Evolutionary conservation across 1,140 invertebrate genomes (phyloP).

Genomic region (Trachelipus rathkii): DNA sequence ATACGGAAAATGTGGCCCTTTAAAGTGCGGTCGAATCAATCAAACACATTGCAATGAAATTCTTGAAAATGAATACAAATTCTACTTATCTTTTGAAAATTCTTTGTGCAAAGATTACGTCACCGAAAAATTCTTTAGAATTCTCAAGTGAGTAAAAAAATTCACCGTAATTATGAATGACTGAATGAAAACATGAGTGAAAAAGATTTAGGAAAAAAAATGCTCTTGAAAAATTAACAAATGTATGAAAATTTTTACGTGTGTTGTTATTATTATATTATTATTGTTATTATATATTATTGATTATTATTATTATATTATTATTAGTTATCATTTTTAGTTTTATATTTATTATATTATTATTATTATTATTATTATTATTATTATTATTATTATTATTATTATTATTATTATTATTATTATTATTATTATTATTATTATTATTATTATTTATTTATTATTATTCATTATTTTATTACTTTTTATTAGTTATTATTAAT

Average conservation of each 20-base stretch:
- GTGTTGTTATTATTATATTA: no score
- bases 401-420: no score
- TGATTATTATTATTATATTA: no score
- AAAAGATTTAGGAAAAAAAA: neutral
- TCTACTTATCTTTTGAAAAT: slow-evolving; percentile 57
- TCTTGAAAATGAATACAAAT: slow-evolving; percentile 51
- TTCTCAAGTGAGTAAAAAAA: slow-evolving; percentile 32
- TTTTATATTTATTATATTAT: no score
- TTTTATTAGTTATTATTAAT: no score
- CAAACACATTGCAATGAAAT: slow-evolving; percentile 46
- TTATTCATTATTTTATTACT: no score
- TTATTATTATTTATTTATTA: no score
- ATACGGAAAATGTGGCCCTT: slow-evolving; percentile 54
- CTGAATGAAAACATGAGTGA: neutral
- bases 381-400: no score
- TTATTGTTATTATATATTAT: neutral
- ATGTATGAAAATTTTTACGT: neutral
- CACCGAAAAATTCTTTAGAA: slow-evolving; percentile 50
- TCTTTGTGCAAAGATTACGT: slow-evolving; percentile 52
- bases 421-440: no score
- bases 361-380: no score
- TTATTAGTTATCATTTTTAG: no score
- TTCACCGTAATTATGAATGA: neutral
- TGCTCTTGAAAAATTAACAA: neutral
- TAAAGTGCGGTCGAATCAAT: slow-evolving; percentile 38